These are phyloP conservation scores for Caranx ignobilis DNA, from an alignment of 2,113 vertebrate species.

Conservation along the genomic window DNA sequence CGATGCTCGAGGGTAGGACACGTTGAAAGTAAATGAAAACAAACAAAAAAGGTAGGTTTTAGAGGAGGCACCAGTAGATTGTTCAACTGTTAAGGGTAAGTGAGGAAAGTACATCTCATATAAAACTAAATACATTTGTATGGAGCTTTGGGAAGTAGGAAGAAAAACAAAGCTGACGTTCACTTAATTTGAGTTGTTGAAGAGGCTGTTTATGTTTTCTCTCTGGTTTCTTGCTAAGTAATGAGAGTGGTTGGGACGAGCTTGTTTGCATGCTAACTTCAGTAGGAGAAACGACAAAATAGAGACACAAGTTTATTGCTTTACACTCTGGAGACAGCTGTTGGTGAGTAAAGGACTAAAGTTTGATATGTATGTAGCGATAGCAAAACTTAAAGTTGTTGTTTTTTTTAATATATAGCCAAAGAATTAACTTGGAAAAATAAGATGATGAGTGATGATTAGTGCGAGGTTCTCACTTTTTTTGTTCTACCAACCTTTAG, in stretches of 20 bases:
- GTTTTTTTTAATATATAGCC: too few species aligned
- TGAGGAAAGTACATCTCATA: not conserved
- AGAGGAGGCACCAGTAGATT: not conserved
- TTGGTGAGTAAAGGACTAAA: too few species aligned
- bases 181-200: not conserved
- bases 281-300: too few species aligned
- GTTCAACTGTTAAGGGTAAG: not conserved
- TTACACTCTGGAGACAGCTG: too few species aligned
- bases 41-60: constrained; percentile 1
- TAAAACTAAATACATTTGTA: not conserved
- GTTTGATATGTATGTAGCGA: too few species aligned
- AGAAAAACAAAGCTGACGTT: not conserved
- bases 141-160: too few species aligned
- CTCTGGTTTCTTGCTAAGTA: too few species aligned
- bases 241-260: too few species aligned
- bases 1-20: not conserved
- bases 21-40: not conserved
- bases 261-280: too few species aligned
- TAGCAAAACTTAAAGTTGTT: too few species aligned
- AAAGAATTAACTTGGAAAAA: not conserved
- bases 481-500: constrained; percentile 87
- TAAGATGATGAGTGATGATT: not conserved
- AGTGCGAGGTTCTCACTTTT: not conserved
- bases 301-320: too few species aligned
- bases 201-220: too few species aligned